Conservation (phyloP, 2,113 vertebrate species). For the Furnarius figulus region DNA sequence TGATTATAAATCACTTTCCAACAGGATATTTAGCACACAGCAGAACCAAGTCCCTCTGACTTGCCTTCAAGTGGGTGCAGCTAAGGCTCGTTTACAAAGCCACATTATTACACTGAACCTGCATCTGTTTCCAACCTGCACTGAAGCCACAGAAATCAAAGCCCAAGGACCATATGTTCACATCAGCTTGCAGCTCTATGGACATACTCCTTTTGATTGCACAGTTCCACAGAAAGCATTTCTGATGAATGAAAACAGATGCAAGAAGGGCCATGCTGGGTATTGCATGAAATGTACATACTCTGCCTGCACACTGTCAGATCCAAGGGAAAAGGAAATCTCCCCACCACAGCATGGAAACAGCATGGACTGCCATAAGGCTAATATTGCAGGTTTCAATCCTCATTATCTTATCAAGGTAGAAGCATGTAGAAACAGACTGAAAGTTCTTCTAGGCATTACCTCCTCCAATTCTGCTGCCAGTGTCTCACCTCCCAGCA, state of each 20-base stretch:
- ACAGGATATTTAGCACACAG: not conserved
- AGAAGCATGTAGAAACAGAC: not conserved
- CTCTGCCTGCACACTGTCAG: not conserved
- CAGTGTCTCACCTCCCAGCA: not conserved
- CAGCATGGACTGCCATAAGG: not conserved
- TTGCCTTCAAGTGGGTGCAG: not conserved
- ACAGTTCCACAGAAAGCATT: not conserved
- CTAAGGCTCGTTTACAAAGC: not conserved
- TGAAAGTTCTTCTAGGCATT: not conserved
- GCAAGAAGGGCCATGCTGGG: not conserved
- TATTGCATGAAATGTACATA: not conserved
- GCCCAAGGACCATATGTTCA: not conserved
- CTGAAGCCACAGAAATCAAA: not conserved
- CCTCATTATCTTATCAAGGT: not conserved
- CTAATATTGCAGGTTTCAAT: not conserved
- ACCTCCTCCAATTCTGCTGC: not conserved
- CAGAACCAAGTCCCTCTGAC: not conserved
- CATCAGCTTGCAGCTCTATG: not conserved
- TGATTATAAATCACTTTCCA: not conserved
- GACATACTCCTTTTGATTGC: not conserved
- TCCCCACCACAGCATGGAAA: not conserved
- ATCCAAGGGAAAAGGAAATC: not conserved
- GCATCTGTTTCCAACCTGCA: not conserved
- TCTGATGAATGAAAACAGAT: not conserved
- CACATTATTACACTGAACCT: not conserved